Evolutionary conservation across 1,140 invertebrate species (phyloP).

Genomic region (Conopomorpha cramerella): DNA sequence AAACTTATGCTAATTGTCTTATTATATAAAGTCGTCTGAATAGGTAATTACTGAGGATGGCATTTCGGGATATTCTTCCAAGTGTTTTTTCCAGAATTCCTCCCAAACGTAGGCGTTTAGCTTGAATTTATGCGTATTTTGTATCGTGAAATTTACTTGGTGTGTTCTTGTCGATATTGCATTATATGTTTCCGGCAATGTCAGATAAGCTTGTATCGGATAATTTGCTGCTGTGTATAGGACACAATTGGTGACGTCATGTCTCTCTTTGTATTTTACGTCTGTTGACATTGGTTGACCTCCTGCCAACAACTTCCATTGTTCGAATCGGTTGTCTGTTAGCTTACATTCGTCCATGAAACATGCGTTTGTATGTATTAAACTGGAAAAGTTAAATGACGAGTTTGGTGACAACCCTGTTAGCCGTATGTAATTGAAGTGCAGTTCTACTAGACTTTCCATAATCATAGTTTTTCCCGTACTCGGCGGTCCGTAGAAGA

Average conservation of each 20-base stretch:
- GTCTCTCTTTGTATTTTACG: slow-evolving; percentile 9
- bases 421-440: slow-evolving; percentile 2
- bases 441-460: background rate
- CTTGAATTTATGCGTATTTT: too few relatives aligned
- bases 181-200: too few relatives aligned
- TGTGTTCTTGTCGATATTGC: too few relatives aligned
- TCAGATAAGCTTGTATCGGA: too few relatives aligned
- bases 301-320: slow-evolving; percentile 11
- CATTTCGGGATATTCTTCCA: too few relatives aligned
- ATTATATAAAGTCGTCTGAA: too few relatives aligned
- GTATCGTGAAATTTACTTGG: too few relatives aligned
- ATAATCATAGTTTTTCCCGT: slow-evolving; percentile 1
- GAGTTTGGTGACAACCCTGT: slow-evolving; percentile 1
- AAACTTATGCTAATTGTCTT: too few relatives aligned
- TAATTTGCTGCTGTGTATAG: slow-evolving; percentile 6
- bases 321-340: slow-evolving; percentile 13
- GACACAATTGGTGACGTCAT: slow-evolving; percentile 7
- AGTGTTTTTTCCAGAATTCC: too few relatives aligned
- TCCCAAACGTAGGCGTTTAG: too few relatives aligned
- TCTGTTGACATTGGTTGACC: slow-evolving; percentile 8
- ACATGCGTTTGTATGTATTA: slow-evolving; percentile 10
- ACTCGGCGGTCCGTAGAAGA: background rate
- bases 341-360: slow-evolving; percentile 14
- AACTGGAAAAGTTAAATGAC: slow-evolving; percentile 9
- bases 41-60: too few relatives aligned